These are phyloP conservation scores for Caranx ignobilis DNA, from an alignment of 2,113 vertebrate genomes.

Conservation along the genomic window DNA sequence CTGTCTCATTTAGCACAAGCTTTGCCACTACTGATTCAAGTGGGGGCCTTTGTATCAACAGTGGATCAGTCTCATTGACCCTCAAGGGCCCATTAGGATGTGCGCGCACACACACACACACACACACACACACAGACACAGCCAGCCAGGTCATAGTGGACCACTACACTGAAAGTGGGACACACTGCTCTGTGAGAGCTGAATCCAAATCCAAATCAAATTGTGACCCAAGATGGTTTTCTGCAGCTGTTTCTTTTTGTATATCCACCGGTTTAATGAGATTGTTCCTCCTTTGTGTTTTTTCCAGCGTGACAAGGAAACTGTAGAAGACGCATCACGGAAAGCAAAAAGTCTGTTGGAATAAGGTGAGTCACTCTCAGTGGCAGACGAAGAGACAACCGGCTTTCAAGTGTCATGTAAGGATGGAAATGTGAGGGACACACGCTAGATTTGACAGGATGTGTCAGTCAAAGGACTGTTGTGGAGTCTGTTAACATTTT, in stretches of 20 bases:
- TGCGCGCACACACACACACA: neutral
- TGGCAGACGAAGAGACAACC: neutral
- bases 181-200: neutral
- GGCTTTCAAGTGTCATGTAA: neutral
- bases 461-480: neutral
- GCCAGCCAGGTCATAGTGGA: neutral
- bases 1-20: neutral
- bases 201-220: neutral
- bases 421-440: neutral
- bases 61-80: slow-evolving; percentile 5
- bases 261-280: slow-evolving; percentile 11
- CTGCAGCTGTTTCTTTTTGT: slow-evolving; percentile 11
- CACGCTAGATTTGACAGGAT: neutral
- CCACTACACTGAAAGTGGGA: neutral
- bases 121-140: slow-evolving; percentile 8
- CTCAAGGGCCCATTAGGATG: slow-evolving; percentile 15
- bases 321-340: neutral
- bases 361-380: slow-evolving; percentile 31
- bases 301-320: slow-evolving; percentile 12
- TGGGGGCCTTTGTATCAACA: neutral
- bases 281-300: neutral
- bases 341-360: neutral
- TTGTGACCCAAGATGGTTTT: neutral
- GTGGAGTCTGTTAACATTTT: neutral
- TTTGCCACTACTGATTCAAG: neutral